Conservation (phyloP, 2,888 invertebrate genomes). For the Phalera bucephala region DNA sequence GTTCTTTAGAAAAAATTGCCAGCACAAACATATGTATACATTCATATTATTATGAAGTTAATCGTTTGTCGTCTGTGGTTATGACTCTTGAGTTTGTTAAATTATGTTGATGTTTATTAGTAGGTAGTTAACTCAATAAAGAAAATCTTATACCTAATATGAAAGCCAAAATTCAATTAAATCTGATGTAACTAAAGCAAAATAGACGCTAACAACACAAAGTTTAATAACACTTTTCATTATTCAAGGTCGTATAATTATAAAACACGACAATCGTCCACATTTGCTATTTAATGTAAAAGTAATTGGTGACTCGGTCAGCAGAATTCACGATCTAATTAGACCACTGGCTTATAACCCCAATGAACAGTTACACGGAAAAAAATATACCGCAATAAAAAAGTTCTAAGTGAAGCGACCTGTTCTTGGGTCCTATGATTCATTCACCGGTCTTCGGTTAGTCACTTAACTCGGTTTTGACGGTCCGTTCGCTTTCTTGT, state of each 20-base stretch:
- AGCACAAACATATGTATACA: too few relatives aligned
- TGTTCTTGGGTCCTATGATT: slow-evolving; percentile 60
- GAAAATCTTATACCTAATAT: too few relatives aligned
- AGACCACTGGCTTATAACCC: slow-evolving; percentile 41
- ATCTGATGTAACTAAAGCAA: too few relatives aligned
- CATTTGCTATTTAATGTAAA: neutral
- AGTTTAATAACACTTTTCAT: too few relatives aligned
- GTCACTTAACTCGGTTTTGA: slow-evolving; percentile 50
- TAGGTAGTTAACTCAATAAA: too few relatives aligned
- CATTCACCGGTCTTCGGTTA: slow-evolving; percentile 55
- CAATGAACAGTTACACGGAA: slow-evolving; percentile 59
- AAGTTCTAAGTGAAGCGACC: slow-evolving; percentile 65
- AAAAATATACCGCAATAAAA: slow-evolving; percentile 70
- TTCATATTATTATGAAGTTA: too few relatives aligned
- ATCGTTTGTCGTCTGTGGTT: too few relatives aligned
- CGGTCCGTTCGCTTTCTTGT: slow-evolving; percentile 55
- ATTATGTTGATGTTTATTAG: too few relatives aligned
- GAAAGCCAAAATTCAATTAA: too few relatives aligned
- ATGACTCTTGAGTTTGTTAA: too few relatives aligned
- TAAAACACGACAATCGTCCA: neutral
- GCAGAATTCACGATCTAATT: slow-evolving; percentile 45
- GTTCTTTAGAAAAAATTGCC: too few relatives aligned
- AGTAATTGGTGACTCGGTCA: neutral
- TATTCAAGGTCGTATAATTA: neutral
- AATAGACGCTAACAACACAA: too few relatives aligned